These are phyloP conservation scores for Melanotaenia parkinsoni DNA, from an alignment of 2,797 vertebrate species.

Conservation along the genomic window DNA sequence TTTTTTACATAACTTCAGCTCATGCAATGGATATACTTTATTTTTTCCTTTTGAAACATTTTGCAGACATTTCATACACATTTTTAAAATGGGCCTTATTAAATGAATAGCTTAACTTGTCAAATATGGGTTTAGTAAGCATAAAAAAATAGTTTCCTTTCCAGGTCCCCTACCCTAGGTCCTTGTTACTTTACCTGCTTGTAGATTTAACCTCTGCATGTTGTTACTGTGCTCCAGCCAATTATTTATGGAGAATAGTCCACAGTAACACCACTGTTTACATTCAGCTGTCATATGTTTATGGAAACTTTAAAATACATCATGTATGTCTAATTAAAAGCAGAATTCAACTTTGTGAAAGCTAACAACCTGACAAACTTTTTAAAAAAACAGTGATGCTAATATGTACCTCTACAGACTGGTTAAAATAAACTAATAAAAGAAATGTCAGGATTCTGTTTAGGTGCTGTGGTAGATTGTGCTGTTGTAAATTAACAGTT, in stretches of 20 bases:
- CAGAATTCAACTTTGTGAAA: constrained; percentile 12
- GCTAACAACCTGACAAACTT: background rate
- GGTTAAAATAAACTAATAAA: background rate
- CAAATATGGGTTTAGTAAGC: background rate
- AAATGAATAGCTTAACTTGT: background rate
- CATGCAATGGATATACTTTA: constrained; percentile 1
- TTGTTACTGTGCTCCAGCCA: background rate
- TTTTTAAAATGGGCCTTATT: background rate
- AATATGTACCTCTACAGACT: background rate
- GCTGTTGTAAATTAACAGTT: background rate
- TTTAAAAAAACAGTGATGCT: background rate
- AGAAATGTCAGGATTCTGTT: background rate
- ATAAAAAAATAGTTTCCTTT: background rate
- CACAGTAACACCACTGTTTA: background rate
- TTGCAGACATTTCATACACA: background rate
- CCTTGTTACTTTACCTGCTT: background rate
- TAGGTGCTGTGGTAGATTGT: background rate
- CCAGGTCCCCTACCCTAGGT: background rate
- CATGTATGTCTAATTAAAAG: background rate
- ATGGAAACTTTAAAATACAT: background rate
- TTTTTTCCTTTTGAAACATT: background rate
- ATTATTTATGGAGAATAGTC: background rate
- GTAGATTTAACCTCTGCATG: background rate
- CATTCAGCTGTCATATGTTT: background rate
- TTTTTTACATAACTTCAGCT: constrained; percentile 23